Evolutionary conservation across 2,888 invertebrate species (phyloP).

Genomic region (Julus scanicus): DNA sequence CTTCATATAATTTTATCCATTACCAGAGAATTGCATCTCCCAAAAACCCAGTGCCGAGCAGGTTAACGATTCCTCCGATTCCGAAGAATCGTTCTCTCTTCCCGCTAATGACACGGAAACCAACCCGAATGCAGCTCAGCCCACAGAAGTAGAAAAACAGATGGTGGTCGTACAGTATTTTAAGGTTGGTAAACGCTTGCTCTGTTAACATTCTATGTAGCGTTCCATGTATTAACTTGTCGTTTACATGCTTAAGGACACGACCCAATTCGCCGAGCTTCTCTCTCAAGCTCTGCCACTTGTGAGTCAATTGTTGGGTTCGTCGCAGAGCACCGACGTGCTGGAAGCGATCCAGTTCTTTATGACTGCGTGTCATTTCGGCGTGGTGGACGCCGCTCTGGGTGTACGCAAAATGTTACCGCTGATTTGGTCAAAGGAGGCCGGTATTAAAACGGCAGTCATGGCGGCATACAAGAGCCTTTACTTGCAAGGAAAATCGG

Average conservation of each 20-base stretch:
- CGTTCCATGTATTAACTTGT: slow-evolving; percentile 62
- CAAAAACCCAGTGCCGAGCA: not conserved
- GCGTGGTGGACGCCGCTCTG: slow-evolving; percentile 76
- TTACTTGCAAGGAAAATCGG: slow-evolving; percentile 68
- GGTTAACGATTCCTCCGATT: not conserved
- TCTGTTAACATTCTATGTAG: not conserved
- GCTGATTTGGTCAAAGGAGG: slow-evolving; percentile 84
- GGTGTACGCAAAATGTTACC: slow-evolving; percentile 82
- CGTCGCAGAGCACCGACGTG: slow-evolving; percentile 77
- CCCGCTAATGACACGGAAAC: not conserved
- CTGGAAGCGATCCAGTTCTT: slow-evolving; percentile 91
- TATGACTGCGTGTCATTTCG: slow-evolving; percentile 81
- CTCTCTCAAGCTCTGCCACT: slow-evolving; percentile 72
- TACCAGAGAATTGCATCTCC: not conserved
- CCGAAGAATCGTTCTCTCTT: not conserved
- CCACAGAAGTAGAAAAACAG: slow-evolving; percentile 64
- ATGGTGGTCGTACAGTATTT: slow-evolving; percentile 75
- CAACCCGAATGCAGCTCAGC: slow-evolving; percentile 60
- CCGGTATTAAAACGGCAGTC: slow-evolving; percentile 76
- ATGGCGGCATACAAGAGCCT: slow-evolving; percentile 80
- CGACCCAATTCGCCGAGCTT: slow-evolving; percentile 69
- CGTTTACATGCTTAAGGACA: slow-evolving; percentile 66
- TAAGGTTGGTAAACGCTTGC: slow-evolving; percentile 67
- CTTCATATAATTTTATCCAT: not conserved
- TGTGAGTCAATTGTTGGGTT: slow-evolving; percentile 77